These are phyloP conservation scores for Electrophaes corylata DNA, from an alignment of 2,888 invertebrate genomes.

Conservation along the genomic window DNA sequence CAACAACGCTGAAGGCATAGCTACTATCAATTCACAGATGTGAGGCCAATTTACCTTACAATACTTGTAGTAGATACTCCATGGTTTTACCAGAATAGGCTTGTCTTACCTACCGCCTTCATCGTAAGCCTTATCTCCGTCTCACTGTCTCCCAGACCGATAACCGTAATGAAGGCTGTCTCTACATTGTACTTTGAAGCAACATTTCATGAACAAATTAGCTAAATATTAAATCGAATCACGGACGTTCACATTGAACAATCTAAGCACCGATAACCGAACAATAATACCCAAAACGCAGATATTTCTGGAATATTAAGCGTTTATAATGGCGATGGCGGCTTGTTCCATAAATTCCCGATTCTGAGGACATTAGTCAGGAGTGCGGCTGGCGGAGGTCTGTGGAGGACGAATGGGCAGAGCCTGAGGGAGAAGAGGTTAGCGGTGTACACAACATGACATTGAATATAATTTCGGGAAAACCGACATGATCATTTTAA, in stretches of 20 bases:
- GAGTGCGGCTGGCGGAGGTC: constrained; percentile 28
- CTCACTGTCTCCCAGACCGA: no score
- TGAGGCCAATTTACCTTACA: no score
- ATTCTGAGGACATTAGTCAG: constrained; percentile 29
- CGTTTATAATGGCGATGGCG: constrained; percentile 23
- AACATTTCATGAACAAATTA: neutral
- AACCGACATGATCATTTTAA: no score
- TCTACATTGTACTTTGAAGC: no score
- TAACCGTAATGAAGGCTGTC: no score
- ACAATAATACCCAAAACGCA: constrained; percentile 14
- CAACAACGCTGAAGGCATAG: no score
- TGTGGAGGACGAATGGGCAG: constrained; percentile 12
- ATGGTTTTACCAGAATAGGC: no score
- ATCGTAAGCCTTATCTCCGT: no score
- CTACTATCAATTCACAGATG: no score
- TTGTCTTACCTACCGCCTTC: no score
- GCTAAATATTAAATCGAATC: neutral
- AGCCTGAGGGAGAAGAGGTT: neutral
- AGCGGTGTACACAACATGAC: neutral
- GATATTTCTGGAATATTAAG: constrained; percentile 22
- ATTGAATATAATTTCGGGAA: no score
- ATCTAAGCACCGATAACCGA: constrained; percentile 5
- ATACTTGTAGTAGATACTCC: no score
- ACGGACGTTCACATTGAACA: neutral
- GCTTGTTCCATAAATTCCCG: constrained; percentile 27